phyloP scores from a whole-genome alignment of 30 jellyfish, hydroid and myxozoan genomes.

The Haliclystus octoradiatus region DNA sequence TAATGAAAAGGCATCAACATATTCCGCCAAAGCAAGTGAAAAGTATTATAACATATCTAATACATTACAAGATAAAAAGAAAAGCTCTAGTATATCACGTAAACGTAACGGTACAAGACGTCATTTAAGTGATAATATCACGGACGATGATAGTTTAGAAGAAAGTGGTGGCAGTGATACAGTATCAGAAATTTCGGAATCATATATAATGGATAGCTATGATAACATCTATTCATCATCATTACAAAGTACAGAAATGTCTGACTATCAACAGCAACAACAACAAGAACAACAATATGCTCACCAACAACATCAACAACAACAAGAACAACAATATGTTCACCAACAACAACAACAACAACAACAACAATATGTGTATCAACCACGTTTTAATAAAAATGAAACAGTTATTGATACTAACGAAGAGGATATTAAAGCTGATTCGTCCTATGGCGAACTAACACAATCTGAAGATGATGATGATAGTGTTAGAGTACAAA shows the following conservation, averaged over 20 bases:
- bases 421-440: background rate
- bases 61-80: background rate
- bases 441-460: background rate
- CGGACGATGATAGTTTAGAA: background rate
- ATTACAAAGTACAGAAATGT: background rate
- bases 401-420: background rate
- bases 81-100: background rate
- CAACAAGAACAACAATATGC: background rate
- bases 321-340: no score
- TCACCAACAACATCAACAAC: background rate
- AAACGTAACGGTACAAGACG: background rate
- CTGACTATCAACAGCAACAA: background rate
- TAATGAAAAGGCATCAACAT: no score
- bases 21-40: background rate
- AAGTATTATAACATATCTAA: background rate
- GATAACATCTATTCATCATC: background rate
- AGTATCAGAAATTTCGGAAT: background rate
- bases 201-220: background rate
- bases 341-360: background rate
- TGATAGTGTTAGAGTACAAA: constrained; percentile 29
- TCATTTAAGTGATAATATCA: background rate
- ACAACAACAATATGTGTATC: background rate
- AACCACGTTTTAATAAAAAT: background rate
- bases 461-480: constrained; percentile 14
- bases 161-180: no score